Base-by-base conservation (phyloP, 2,113 vertebrate species). In the Hepsetus odoe region DNA sequence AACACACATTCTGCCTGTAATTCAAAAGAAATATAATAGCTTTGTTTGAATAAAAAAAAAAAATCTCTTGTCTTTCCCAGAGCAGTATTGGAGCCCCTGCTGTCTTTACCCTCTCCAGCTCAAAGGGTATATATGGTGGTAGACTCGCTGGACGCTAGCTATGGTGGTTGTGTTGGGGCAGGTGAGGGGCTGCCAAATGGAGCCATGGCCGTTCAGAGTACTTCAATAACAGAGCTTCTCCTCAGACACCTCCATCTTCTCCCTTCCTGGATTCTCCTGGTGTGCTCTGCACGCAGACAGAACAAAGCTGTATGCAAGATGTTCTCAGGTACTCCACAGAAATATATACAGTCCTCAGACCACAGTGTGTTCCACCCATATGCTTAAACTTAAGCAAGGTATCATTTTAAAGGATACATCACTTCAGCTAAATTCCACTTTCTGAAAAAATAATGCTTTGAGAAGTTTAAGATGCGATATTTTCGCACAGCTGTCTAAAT, bases 251-350 rank as follows among this genome's bases (percentile, higher is more conserved):
- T 90, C 13, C 89, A 93, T 74, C 89, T 93, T 42, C 83, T 95
- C 71, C 94, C 94, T 2, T 56, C 87, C 35, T 95, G 94, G 94
- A 85, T 95, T 72, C 88, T 94, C 33, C 88, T 95, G 18, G 81
- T 95, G 64, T 94, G 93, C 85, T 94, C 92, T 0, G 84, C 90
- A 10, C 92, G 93, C 8, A 89, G 90, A 53, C 92, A 94, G 14
- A 93, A 92, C 84, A 93, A 91, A 77, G 62, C 82, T 2, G 49
- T 93, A 46, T 92, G 88, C 84, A 91, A 91, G 84, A 93, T 93
- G 90, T 95, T 95, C 72, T 90, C 93, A 86, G 91, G 94, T 95
- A 87, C 49, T 4, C 32, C 44, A 59, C 14, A 62, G 0, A 22
- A 16, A 42, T 55, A 22, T 44, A 46, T 14, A 11, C 18, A 11